A percentile compares a stretch with the other conserved stretches of the same genome.
phyloP scores from a whole-genome alignment of 2,797 vertebrate species.

The Glossophaga mutica region DNA sequence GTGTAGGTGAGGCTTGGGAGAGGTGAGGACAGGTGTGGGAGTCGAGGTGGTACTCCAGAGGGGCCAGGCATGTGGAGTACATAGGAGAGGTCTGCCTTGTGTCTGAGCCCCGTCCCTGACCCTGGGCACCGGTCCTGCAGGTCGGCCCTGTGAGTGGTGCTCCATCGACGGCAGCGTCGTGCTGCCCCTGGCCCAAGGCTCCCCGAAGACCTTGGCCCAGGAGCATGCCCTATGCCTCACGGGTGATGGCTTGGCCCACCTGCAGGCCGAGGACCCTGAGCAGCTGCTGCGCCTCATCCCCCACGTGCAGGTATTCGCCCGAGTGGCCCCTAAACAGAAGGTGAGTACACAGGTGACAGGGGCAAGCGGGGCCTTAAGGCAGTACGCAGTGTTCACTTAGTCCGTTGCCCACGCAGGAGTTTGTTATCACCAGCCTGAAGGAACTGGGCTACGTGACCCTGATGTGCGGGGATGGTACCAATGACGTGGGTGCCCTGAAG shows the following conservation, averaged over 20 bases:
- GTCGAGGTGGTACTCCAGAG: background rate
- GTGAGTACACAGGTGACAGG: slow-evolving; percentile 73
- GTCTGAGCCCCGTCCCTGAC: background rate
- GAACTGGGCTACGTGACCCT: slow-evolving; percentile 93
- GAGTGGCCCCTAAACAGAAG: slow-evolving; percentile 98
- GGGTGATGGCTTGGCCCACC: slow-evolving; percentile 89
- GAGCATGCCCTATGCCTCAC: slow-evolving; percentile 92
- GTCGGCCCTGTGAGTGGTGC: slow-evolving; percentile 87
- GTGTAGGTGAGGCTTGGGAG: background rate
- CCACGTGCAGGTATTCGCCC: slow-evolving; percentile 92
- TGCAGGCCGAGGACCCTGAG: slow-evolving; percentile 80
- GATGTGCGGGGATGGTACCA: slow-evolving; percentile 99
- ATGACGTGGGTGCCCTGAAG: slow-evolving; percentile 96
- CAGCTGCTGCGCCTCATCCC: slow-evolving; percentile 89
- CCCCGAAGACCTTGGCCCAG: slow-evolving; percentile 80
- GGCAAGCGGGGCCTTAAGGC: accelerated
- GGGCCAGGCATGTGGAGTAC: background rate
- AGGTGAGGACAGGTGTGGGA: background rate
- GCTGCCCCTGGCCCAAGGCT: slow-evolving; percentile 80
- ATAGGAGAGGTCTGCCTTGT: background rate
- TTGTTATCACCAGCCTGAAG: slow-evolving; percentile 96
- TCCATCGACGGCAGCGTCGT: slow-evolving; percentile 88
- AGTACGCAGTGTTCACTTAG: background rate
- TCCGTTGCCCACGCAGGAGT: slow-evolving; percentile 84
- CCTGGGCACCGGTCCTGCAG: slow-evolving; percentile 66